A percentile compares a stretch with the other conserved stretches of the same genome.
phyloP scores from a whole-genome alignment of 2,113 vertebrate genomes.

The Bothrops jararaca region DNA sequence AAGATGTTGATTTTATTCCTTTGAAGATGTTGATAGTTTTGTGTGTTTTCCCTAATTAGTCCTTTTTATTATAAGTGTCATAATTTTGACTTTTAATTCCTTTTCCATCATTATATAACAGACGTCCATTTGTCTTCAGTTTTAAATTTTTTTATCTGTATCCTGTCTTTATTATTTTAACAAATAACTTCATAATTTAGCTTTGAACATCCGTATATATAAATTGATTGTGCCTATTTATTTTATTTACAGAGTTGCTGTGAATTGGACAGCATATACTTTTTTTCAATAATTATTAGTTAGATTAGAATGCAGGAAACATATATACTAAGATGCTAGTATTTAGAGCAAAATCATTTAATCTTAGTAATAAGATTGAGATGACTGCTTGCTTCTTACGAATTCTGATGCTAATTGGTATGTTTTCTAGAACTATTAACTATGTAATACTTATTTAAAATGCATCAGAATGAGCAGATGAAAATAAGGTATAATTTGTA shows the following conservation, averaged over 20 bases:
- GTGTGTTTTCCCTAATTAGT: background rate
- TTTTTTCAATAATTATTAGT: background rate
- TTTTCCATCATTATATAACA: background rate
- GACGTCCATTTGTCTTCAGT: background rate
- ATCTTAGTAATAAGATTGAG: background rate
- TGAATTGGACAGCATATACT: background rate
- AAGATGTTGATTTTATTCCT: background rate
- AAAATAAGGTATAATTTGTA: background rate
- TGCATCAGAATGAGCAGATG: background rate
- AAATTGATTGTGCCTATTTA: background rate
- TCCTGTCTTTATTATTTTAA: background rate
- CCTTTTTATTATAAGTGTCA: background rate
- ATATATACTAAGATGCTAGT: background rate
- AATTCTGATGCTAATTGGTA: background rate
- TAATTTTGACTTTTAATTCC: background rate
- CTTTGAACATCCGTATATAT: background rate
- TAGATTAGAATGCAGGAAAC: background rate
- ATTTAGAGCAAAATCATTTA: background rate
- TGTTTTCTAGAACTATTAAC: background rate
- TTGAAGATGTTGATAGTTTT: background rate
- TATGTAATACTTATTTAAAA: constrained; percentile 16
- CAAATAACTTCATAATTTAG: background rate
- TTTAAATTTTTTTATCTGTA: background rate
- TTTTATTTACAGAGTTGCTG: background rate
- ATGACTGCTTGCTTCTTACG: background rate